Conservation (phyloP, 2,888 invertebrate genomes). For the Drosophila anomalata region DNA sequence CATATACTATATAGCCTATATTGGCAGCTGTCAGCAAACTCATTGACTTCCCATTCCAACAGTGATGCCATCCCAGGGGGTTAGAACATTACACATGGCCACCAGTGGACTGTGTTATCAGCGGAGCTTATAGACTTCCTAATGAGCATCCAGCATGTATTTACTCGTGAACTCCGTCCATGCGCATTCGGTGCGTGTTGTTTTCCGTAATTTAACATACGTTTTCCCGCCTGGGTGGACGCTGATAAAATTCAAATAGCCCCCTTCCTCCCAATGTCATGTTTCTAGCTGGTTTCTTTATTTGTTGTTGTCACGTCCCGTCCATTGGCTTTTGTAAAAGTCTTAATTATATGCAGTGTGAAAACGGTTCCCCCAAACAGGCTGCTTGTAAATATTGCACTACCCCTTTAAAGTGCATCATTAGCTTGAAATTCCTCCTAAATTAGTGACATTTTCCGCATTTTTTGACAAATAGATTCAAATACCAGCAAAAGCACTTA, state of each 20-base stretch:
- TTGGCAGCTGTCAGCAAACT: conserved; percentile 15
- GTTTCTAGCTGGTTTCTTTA: conserved; percentile 25
- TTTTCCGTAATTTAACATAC: conserved; percentile 42
- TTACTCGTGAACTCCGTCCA: conserved; percentile 41
- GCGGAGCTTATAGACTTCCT: conserved; percentile 60
- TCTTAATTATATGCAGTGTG: conserved; percentile 46
- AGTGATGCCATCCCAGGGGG: conserved; percentile 28
- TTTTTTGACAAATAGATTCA: background rate
- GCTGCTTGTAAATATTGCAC: conserved; percentile 20
- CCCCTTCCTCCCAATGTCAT: conserved; percentile 14
- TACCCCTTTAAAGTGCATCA: conserved; percentile 20
- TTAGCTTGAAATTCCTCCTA: conserved; percentile 30
- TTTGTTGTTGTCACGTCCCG: conserved; percentile 59
- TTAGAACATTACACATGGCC: conserved; percentile 45
- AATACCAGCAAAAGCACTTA: too few relatives aligned
- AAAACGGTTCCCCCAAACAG: conserved; percentile 14
- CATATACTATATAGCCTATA: conserved; percentile 4
- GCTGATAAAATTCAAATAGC: conserved; percentile 69
- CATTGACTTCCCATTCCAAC: conserved; percentile 15
- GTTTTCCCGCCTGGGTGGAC: conserved; percentile 35
- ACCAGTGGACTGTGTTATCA: conserved; percentile 53
- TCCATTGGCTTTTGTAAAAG: conserved; percentile 35
- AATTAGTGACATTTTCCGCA: conserved; percentile 1
- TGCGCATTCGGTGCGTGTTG: conserved; percentile 55
- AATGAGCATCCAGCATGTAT: conserved; percentile 66